Percentiles rank a stretch among this genome's conserved stretches.
Evolutionary conservation across 2,797 vertebrate species (phyloP).

Genomic region (Cetoscarus ocellatus): DNA sequence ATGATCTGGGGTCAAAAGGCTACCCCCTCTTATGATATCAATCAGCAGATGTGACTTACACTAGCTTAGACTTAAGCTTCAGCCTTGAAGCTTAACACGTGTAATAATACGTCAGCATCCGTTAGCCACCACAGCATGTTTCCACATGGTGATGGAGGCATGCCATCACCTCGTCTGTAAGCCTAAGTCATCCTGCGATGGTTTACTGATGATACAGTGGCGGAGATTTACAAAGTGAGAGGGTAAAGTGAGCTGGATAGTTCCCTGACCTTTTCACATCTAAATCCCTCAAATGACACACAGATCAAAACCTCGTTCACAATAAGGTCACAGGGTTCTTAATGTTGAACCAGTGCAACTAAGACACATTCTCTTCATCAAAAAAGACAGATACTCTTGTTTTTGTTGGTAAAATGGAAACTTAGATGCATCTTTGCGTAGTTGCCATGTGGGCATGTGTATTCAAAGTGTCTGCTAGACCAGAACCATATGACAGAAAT

Average conservation of each 20-base stretch:
- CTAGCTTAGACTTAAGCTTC: constrained; percentile 34
- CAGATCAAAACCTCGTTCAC: constrained; percentile 21
- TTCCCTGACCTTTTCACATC: constrained; percentile 19
- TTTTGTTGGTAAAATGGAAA: background rate
- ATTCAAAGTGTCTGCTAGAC: constrained; percentile 1
- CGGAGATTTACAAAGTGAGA: background rate
- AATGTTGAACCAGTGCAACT: background rate
- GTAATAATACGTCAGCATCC: constrained; percentile 9
- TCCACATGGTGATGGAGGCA: background rate
- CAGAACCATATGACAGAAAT: constrained; percentile 33
- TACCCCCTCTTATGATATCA: constrained; percentile 1
- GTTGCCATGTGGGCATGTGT: background rate
- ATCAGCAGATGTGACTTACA: constrained; percentile 38
- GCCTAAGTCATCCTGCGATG: background rate
- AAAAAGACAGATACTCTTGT: no score
- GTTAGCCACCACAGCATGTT: constrained; percentile 2
- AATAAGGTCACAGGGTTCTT: background rate
- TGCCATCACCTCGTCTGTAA: background rate
- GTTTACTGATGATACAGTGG: constrained; percentile 3
- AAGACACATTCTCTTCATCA: background rate
- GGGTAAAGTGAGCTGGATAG: background rate
- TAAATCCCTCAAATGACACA: background rate
- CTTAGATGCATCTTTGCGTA: background rate
- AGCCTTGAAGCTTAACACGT: constrained; percentile 26
- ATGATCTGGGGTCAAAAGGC: constrained; percentile 26